Conservation (phyloP, 2,888 invertebrate genomes). For the Crepidodera aurea region DNA sequence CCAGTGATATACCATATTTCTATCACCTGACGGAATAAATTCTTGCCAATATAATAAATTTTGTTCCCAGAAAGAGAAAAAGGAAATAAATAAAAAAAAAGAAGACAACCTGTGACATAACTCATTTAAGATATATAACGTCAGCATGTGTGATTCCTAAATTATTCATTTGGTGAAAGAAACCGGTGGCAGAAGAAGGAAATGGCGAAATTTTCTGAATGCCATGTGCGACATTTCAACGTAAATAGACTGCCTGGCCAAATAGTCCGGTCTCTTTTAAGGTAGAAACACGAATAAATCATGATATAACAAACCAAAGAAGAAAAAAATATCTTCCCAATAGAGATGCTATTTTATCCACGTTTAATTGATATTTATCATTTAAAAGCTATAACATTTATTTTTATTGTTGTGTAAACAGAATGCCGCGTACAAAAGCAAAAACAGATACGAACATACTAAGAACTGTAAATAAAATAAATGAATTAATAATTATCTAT, state of each 20-base stretch:
- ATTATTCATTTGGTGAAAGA: slow-evolving; percentile 37
- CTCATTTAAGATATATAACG: slow-evolving; percentile 30
- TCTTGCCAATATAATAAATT: slow-evolving; percentile 19
- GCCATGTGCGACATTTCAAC: slow-evolving; percentile 22
- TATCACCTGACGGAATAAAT: slow-evolving; percentile 31
- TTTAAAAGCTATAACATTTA: too few species aligned
- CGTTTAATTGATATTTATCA: too few species aligned
- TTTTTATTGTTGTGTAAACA: too few species aligned
- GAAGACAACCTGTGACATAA: slow-evolving; percentile 20
- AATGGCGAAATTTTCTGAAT: slow-evolving; percentile 21
- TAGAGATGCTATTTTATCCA: too few species aligned
- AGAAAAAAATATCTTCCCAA: too few species aligned
- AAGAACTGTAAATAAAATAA: too few species aligned
- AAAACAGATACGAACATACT: too few species aligned
- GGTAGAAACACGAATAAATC: too few species aligned
- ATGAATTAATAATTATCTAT: too few species aligned
- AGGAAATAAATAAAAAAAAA: slow-evolving; percentile 8
- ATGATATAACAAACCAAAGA: too few species aligned
- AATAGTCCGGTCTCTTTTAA: background rate
- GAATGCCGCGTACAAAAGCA: too few species aligned
- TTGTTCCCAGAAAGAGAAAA: slow-evolving; percentile 1
- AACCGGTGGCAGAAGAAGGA: slow-evolving; percentile 27
- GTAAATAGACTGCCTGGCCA: background rate
- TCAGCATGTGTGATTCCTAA: slow-evolving; percentile 37
- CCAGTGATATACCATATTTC: slow-evolving; percentile 26